Conservation (phyloP, 2,797 vertebrate genomes). For the Galagoides demidoff region DNA sequence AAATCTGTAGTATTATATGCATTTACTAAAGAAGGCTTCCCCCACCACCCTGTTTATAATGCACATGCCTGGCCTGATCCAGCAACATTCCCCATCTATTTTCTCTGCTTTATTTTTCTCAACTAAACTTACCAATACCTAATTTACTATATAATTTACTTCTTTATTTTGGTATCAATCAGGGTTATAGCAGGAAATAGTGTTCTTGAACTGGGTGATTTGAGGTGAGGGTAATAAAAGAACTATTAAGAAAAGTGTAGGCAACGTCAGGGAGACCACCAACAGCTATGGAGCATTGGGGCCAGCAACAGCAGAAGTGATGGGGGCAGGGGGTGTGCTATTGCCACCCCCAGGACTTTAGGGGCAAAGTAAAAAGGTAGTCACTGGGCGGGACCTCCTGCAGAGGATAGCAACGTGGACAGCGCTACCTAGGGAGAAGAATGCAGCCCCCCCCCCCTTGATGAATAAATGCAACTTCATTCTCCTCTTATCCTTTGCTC, state of each 20-base stretch:
- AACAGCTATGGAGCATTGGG: not conserved
- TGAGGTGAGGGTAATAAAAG: not conserved
- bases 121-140: not conserved
- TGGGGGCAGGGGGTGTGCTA: too few relatives aligned
- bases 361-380: not conserved
- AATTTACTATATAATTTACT: not conserved
- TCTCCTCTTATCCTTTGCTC: not conserved
- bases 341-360: too few relatives aligned
- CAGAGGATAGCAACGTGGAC: not conserved
- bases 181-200: not conserved
- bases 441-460: not conserved
- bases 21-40: not conserved
- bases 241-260: not conserved
- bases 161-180: not conserved
- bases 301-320: fast-evolving
- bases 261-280: not conserved
- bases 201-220: not conserved
- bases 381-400: not conserved
- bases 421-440: not conserved
- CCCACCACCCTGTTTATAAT: not conserved
- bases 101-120: not conserved
- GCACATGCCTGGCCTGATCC: not conserved
- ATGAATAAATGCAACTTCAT: not conserved
- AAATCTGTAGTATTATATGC: not conserved
- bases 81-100: not conserved